phyloP scores from a whole-genome alignment of 2,797 vertebrate genomes.

The Characodon lateralis region DNA sequence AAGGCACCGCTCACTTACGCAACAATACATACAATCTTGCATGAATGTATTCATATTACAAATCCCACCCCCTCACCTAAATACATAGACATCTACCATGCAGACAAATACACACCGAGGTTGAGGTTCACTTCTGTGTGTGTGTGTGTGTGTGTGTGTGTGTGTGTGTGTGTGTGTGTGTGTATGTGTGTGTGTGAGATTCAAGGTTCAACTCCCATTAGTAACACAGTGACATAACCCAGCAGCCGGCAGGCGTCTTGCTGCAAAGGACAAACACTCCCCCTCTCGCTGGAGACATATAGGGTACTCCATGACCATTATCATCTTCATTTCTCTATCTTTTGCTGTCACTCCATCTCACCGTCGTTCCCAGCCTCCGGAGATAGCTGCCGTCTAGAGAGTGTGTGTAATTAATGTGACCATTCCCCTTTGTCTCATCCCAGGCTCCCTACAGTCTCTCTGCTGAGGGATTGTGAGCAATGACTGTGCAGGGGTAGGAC shows the following conservation, averaged over 20 bases:
- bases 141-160: neutral
- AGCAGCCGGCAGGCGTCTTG: slow-evolving; percentile 71
- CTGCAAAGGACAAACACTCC: slow-evolving; percentile 72
- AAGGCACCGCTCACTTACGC: slow-evolving; percentile 34
- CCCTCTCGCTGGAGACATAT: slow-evolving; percentile 62
- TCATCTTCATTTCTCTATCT: slow-evolving; percentile 64
- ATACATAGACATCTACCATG: slow-evolving; percentile 12
- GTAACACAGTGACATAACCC: slow-evolving; percentile 72
- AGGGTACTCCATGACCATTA: slow-evolving; percentile 59
- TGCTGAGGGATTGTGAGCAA: slow-evolving; percentile 63
- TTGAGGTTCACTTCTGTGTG: slow-evolving; percentile 30
- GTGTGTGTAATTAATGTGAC: slow-evolving; percentile 78
- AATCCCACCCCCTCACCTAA: neutral
- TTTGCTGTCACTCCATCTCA: slow-evolving; percentile 57
- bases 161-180: slow-evolving; percentile 11
- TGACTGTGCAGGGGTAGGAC: slow-evolving; percentile 57
- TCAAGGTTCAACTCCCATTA: slow-evolving; percentile 67
- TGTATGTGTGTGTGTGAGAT: neutral
- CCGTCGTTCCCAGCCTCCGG: slow-evolving; percentile 57
- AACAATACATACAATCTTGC: slow-evolving; percentile 35
- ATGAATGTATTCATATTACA: slow-evolving; percentile 20
- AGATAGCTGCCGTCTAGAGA: slow-evolving; percentile 71
- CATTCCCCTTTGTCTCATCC: slow-evolving; percentile 75
- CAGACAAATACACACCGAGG: slow-evolving; percentile 13
- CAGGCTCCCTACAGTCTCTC: slow-evolving; percentile 62